Evolutionary conservation across 2,113 vertebrate genomes (phyloP), one percentile per base, ranked within the genome.

Genomic region (Eulemur rufifrons): DNA sequence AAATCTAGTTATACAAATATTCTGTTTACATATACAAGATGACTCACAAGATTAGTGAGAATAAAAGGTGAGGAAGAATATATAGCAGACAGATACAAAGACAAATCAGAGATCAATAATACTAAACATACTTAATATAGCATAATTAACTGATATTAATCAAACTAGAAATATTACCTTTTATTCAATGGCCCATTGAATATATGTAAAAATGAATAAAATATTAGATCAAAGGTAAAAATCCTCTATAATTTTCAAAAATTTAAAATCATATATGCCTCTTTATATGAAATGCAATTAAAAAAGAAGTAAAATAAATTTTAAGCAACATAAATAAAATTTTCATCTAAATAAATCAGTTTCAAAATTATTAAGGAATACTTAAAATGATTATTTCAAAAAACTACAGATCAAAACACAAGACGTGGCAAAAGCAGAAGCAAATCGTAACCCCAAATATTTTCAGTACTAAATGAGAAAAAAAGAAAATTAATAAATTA

Each of bases 401-500:
- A 56, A 68, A 68, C 23, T 84, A 39, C 6, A 59, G 25, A 64
- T 82, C n/a, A 83, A 87, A 95, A 78, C 2, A 71, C 9, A 92
- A 68, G 3, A 76, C 29, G 25, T 56, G 59, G 6, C 6, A 92
- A 68, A 94, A 86, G 32, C 14, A 68, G 52, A 90, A 90, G 45
- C 45, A 95, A 59, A 59, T 61, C 25, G 34, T 34, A 90, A 21
- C 27, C 63, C 0, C 13, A 81, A 74, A 2, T n/a, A 21, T 82
- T 95, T 97, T 93, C 74, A 86, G 34, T 34, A 39, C 8, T 74
- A 86, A 96, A 71, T 71, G 23, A 86, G 37, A 12, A 52, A 84
- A 78, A 68, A 86, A 39, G 52, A 52, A 52, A 52, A 52, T 5
- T 69, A 92, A 61, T 68, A 32, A 74, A 61, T 12, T 68, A n/a